Base-by-base conservation (phyloP, 2,888 invertebrate species). In the Latheticus oryzae region DNA sequence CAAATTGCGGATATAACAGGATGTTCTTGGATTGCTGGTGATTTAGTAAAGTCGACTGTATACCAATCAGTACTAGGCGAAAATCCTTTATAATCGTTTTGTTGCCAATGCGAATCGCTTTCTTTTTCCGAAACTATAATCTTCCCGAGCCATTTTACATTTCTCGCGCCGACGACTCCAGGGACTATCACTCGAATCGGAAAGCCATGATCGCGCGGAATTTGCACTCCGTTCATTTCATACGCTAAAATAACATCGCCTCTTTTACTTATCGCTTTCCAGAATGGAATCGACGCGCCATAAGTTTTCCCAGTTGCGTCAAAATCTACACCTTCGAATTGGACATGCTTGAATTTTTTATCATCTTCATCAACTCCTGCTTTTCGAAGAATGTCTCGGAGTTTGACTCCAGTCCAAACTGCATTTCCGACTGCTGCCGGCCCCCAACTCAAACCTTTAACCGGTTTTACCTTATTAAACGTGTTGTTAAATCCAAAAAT, bases 1-100 rank as follows among this genome's bases (percentile, higher is more conserved):
- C 97, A 97, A 63, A 97, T 91, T 2, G 95, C 95, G 0, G 97
- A 96, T 24, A 92, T 93, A 0, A 99, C 94, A 0, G 98, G 97
- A 77, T 95, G 84, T 69, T 95, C 92, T 81, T 96, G 95, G 52
- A 98, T 93, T 0, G 98, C 91, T 7, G 93, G 92, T 0, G 94
- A 86, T 69, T 85, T 84, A 0, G 83, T 81, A 76, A 93, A 97
- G 79, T 97, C 93, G 0, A 93, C 94, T 3, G 86, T 93, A 73
- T 94, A 90, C 92, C 94, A 95, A 65, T 93, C 91, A 1, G 85
- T 84, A 60, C 87, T 88, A 0, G 95, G 90, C 64, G 90, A 90
- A 79, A 95, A 95, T 0, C 88, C 86, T 77, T 97, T 95, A 79
- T 99, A 99, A 81, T 99, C 98, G 53, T 91, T 90, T 76, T 90